phyloP scores from a whole-genome alignment of 2,113 vertebrate species.

The Cyanoramphus novaezelandiae region DNA sequence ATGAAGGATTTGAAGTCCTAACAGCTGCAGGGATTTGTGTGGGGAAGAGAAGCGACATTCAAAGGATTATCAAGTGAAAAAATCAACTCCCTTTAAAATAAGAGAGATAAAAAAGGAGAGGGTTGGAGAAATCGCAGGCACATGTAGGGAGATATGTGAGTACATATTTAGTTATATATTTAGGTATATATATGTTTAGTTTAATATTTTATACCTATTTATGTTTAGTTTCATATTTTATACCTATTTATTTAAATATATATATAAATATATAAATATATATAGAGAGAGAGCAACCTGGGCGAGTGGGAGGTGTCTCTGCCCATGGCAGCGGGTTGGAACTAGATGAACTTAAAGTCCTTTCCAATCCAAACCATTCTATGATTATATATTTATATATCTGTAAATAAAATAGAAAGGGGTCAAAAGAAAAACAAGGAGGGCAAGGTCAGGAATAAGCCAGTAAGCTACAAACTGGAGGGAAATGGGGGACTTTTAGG shows the following conservation, averaged over 20 bases:
- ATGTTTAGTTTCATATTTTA: neutral
- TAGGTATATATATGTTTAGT: neutral
- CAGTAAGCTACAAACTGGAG: neutral
- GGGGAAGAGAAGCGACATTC: slow-evolving; percentile 52
- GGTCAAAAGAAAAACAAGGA: neutral
- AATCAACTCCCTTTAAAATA: slow-evolving; percentile 47
- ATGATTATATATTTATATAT: neutral
- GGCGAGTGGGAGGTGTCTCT: neutral
- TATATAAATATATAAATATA: neutral
- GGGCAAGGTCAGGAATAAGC: neutral
- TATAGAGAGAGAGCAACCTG: neutral
- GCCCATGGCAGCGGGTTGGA: neutral
- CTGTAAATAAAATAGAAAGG: neutral
- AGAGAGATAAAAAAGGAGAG: neutral
- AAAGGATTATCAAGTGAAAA: slow-evolving; percentile 64
- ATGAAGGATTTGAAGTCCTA: slow-evolving; percentile 68
- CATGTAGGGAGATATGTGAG: neutral
- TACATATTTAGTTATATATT: neutral
- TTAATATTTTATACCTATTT: neutral
- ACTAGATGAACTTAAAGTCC: neutral
- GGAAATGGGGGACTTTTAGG: neutral
- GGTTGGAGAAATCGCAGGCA: neutral
- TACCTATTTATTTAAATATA: neutral
- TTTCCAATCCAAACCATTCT: neutral
- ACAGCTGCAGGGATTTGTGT: slow-evolving; percentile 73